Evolutionary conservation across 2,888 invertebrate species (phyloP), one percentile per base, ranked within the genome.

Genomic region (Ochropacha duplaris): DNA sequence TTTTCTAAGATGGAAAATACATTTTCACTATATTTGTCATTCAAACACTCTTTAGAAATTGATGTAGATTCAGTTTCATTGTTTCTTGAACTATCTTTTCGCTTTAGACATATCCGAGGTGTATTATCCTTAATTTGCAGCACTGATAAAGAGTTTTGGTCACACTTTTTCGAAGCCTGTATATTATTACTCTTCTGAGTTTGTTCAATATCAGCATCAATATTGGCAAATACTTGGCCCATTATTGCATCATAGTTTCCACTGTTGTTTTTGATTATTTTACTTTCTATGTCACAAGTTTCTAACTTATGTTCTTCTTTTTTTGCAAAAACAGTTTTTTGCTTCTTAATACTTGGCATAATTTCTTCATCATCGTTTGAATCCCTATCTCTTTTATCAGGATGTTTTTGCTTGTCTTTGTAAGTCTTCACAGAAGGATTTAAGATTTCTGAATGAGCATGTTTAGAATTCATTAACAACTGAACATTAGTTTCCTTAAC

Each of bases 161-260:
- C 8, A 44, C 44, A 44, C 8, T n/a, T 44, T 39, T 16, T 28
- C 12, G 4, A 19, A 44, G 16, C 9, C 14, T 50, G 60, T 26
- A 63, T 54, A 36, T 72, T 71, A 59, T 79, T 76, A 54, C 69
- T 75, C 64, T 80, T 78, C 57, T 71, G 76, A 60, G 65, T 71
- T 19, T 74, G 73, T 66, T 79, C 75, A 56, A 90, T 87, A 60
- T 92, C 91, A 39, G 86, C 85, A 75, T 92, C 88, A 73, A 90
- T 91, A 60, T 75, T 88, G 49, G 88, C 89, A 78, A 90, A 90
- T 9, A 88, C 90, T 72, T 87, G 81, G 19, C 79, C 80, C 80
- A 91, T 88, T 28, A 90, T 72, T 26, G 72, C 72, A 71, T 92
- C 90, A 74, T 91, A 91, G 61, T 83, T 87, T 36, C 88, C 87